Evolutionary conservation across 2,113 vertebrate species (phyloP).

Genomic region (Arenaria interpres): DNA sequence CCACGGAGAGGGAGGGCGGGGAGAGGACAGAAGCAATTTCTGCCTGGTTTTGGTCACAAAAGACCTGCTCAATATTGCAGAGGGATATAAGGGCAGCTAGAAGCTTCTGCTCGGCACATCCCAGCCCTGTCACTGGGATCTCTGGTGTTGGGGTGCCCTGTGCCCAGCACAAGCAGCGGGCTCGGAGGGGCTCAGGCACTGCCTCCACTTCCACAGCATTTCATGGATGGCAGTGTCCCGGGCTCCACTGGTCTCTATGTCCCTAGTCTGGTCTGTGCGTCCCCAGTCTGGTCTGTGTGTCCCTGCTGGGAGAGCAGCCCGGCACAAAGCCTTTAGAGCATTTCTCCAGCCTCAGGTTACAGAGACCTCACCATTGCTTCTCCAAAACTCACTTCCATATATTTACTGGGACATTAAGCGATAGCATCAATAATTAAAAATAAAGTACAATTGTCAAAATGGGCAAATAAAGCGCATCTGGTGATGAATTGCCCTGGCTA

Average conservation of each 20-base stretch:
- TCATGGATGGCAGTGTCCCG: rapidly evolving
- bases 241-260: rapidly evolving
- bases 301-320: background rate
- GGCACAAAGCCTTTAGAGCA: background rate
- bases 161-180: rapidly evolving
- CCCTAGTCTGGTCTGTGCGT: background rate
- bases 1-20: background rate
- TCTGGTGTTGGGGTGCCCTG: background rate
- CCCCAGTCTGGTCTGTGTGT: background rate
- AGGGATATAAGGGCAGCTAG: background rate
- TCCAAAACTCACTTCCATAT: background rate
- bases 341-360: background rate
- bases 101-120: rapidly evolving
- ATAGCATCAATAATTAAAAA: conserved; percentile 34
- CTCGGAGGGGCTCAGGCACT: background rate
- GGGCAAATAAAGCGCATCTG: background rate
- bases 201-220: rapidly evolving
- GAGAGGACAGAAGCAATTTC: background rate
- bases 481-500: background rate
- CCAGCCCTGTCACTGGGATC: background rate
- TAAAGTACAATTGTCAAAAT: background rate
- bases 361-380: background rate
- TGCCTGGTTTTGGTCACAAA: background rate
- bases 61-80: background rate
- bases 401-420: background rate